Evolutionary conservation across 2,888 invertebrate species (phyloP).

Genomic region (Lasioglossum vierecki): DNA sequence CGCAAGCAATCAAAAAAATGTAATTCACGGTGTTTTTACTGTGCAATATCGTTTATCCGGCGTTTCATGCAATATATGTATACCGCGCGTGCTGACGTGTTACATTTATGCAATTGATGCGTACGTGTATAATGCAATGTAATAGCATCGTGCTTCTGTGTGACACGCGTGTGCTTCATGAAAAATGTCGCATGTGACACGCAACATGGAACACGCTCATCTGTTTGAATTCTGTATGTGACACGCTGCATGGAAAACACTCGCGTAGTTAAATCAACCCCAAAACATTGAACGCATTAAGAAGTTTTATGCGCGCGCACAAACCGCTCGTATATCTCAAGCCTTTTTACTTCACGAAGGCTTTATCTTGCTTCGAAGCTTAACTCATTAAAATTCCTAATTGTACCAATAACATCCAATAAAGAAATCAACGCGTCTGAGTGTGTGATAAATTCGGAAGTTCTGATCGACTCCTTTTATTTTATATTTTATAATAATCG

Average conservation of each 20-base stretch:
- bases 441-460: not conserved
- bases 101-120: constrained; percentile 8
- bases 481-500: not conserved
- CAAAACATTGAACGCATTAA: constrained; percentile 2
- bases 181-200: constrained; percentile 7
- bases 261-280: constrained; percentile 10
- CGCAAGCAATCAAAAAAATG: constrained; percentile 6
- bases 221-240: constrained; percentile 3
- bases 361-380: not conserved
- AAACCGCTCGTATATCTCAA: not conserved
- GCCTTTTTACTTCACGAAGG: not conserved
- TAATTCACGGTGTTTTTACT: constrained; percentile 1
- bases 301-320: constrained; percentile 3
- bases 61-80: not conserved
- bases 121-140: not conserved
- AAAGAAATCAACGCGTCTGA: not conserved
- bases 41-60: not conserved
- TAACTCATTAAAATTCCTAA: not conserved
- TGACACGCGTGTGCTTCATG: not conserved
- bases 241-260: not conserved
- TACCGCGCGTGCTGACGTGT: not conserved
- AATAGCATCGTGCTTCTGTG: not conserved
- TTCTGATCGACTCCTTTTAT: not conserved
- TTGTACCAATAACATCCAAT: not conserved
- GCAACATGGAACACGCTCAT: constrained; percentile 2